A percentile compares a stretch with the other conserved stretches of the same genome.
phyloP scores from a whole-genome alignment of 1,140 invertebrate species.

The Periplaneta americana region DNA sequence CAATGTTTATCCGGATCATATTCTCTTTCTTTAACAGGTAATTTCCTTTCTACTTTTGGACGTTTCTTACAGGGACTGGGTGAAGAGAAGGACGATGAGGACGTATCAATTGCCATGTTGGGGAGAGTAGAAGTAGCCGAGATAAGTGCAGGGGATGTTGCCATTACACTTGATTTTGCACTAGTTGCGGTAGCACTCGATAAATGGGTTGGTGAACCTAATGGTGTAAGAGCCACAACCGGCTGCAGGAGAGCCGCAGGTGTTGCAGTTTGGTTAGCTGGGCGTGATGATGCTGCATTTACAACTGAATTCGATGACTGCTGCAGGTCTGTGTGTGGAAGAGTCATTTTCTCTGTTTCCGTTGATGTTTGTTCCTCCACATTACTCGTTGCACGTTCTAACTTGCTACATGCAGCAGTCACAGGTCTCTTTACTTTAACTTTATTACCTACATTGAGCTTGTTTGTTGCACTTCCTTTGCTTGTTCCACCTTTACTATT shows the following conservation, averaged over 20 bases:
- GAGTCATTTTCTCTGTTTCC: slow-evolving; percentile 28
- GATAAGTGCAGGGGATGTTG: slow-evolving; percentile 23
- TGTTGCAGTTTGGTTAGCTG: slow-evolving; percentile 32
- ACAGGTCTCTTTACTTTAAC: slow-evolving; percentile 3
- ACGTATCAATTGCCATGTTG: slow-evolving; percentile 36
- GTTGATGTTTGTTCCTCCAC: neutral
- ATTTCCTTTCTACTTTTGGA: slow-evolving; percentile 45
- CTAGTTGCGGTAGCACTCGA: neutral
- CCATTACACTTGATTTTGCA: slow-evolving; percentile 30
- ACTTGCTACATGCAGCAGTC: neutral
- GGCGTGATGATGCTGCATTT: slow-evolving; percentile 3
- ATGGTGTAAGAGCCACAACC: slow-evolving; percentile 8
- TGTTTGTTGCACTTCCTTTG: neutral
- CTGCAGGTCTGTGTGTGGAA: slow-evolving; percentile 17
- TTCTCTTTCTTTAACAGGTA: slow-evolving; percentile 54
- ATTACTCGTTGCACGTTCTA: neutral
- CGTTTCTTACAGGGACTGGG: slow-evolving; percentile 34
- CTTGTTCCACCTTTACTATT: slow-evolving; percentile 1
- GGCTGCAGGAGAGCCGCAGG: slow-evolving; percentile 24
- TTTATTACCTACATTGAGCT: neutral
- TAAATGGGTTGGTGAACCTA: neutral
- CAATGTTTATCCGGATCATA: slow-evolving; percentile 80
- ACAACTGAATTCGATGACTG: slow-evolving; percentile 31
- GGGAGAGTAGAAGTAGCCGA: slow-evolving; percentile 27
- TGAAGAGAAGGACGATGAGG: slow-evolving; percentile 25